Conservation (phyloP, 1,140 invertebrate species). For the Conus betulinus region DNA sequence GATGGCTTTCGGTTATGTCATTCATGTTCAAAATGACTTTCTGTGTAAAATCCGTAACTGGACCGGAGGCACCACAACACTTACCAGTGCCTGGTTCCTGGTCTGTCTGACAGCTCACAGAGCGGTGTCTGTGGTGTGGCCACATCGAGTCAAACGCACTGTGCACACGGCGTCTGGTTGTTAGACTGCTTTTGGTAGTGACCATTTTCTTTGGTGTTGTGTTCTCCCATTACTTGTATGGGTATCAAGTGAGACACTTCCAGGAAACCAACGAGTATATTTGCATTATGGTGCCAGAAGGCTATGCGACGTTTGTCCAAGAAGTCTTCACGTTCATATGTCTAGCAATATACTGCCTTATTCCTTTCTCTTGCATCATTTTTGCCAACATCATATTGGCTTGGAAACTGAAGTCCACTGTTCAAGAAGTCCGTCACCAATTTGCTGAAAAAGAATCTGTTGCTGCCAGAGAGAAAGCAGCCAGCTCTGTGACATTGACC, state of each 20-base stretch:
- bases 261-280: not conserved
- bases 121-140: no score
- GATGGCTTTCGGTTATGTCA: not conserved
- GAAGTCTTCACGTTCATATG: not conserved
- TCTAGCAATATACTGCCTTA: not conserved
- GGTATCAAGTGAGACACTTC: not conserved
- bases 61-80: not conserved
- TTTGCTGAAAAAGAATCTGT: no score
- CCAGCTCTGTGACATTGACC: no score
- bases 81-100: constrained; percentile 31
- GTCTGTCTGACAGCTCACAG: no score
- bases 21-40: not conserved
- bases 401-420: not conserved
- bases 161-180: no score
- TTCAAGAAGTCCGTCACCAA: no score
- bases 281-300: not conserved
- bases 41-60: constrained; percentile 28
- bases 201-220: not conserved
- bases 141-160: no score
- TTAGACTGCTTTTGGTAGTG: not conserved
- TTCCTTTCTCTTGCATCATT: not conserved
- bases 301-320: not conserved
- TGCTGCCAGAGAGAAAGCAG: no score
- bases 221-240: not conserved
- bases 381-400: not conserved